Percentiles rank a stretch among this genome's conserved stretches.
phyloP scores from a whole-genome alignment of 2,797 vertebrate genomes.

The Enteromius anoplus region DNA sequence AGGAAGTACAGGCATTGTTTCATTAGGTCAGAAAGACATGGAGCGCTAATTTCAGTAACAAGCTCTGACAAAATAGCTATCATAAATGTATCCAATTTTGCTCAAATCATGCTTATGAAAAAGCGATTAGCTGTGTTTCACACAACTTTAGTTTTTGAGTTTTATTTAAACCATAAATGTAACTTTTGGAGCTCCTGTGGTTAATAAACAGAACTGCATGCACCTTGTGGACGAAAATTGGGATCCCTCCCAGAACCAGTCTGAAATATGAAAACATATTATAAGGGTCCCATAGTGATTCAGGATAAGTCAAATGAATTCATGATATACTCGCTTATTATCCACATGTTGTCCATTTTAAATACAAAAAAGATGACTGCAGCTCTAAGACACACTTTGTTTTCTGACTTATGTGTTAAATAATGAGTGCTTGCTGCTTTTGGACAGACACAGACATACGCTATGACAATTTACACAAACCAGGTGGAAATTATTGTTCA shows the following conservation, averaged over 20 bases:
- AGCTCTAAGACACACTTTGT: not conserved
- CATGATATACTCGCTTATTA: not conserved
- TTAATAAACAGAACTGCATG: not conserved
- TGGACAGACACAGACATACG: not conserved
- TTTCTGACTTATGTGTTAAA: not conserved
- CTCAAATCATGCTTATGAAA: not conserved
- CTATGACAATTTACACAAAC: not conserved
- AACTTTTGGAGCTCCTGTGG: not conserved
- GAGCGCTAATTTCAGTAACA: not conserved
- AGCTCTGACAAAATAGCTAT: not conserved
- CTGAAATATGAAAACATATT: not conserved
- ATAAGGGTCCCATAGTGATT: not conserved
- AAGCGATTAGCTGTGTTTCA: not conserved
- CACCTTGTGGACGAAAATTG: not conserved
- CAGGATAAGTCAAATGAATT: not conserved
- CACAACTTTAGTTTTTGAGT: not conserved
- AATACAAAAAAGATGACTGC: not conserved
- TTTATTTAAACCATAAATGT: not conserved
- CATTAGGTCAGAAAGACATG: slow-evolving; percentile 2
- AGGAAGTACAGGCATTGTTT: slow-evolving; percentile 26
- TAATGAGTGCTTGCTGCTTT: not conserved
- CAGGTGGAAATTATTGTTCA: not conserved
- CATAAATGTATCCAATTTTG: not conserved
- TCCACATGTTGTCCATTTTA: not conserved
- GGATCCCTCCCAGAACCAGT: not conserved